Conservation (phyloP, 2,888 invertebrate genomes). For the Cephus nigrinus region DNA sequence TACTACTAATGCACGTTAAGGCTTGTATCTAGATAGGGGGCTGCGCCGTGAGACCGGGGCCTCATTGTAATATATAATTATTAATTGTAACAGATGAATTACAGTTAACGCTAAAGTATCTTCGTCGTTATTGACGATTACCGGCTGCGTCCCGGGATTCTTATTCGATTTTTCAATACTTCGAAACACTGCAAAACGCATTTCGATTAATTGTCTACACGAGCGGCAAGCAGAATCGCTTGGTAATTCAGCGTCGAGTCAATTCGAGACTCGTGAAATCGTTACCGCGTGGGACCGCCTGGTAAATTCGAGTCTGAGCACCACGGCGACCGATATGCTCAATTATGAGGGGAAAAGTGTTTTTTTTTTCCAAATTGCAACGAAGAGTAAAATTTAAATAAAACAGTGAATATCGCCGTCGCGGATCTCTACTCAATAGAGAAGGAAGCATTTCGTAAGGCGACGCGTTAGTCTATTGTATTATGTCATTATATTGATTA, state of each 20-base stretch:
- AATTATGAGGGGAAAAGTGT: neutral
- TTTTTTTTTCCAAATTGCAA: neutral
- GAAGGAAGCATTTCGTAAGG: neutral
- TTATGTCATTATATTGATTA: neutral
- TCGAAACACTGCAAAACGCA: neutral
- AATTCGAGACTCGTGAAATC: neutral
- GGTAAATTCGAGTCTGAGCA: neutral
- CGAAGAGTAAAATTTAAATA: neutral
- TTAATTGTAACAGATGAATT: slow-evolving; percentile 1
- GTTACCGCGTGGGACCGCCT: neutral
- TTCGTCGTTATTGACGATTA: neutral
- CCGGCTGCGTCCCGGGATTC: neutral
- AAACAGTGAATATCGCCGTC: neutral
- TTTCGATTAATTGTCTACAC: neutral
- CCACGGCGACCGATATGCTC: neutral
- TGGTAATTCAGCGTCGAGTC: neutral
- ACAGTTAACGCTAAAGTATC: neutral
- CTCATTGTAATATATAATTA: slow-evolving; percentile 42
- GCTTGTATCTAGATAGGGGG: slow-evolving; percentile 44
- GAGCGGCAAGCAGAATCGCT: neutral
- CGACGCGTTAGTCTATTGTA: neutral
- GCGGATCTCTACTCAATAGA: neutral
- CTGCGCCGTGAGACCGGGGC: slow-evolving; percentile 21
- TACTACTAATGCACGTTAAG: slow-evolving; percentile 37
- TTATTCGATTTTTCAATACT: neutral